Evolutionary conservation across 2,888 invertebrate species (phyloP).

Genomic region (Pheosia gnoma): DNA sequence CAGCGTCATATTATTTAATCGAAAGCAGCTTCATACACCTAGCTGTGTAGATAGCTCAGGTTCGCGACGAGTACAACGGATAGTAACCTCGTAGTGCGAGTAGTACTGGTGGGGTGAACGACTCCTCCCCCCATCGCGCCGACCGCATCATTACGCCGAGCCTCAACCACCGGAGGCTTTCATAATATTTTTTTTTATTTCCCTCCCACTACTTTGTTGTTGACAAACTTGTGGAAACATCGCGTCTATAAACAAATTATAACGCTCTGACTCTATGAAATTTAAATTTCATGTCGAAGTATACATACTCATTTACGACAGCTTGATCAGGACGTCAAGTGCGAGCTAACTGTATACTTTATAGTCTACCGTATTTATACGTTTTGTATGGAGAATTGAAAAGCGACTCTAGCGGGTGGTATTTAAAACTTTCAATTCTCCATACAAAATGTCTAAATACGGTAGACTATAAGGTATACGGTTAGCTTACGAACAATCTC

Average conservation of each 20-base stretch:
- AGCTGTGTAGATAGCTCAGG: conserved; percentile 9
- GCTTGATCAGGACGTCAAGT: too few species aligned
- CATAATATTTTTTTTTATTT: conserved; percentile 40
- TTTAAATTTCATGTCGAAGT: conserved; percentile 13
- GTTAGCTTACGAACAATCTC: too few species aligned
- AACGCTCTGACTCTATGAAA: conserved; percentile 23
- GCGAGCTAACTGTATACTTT: too few species aligned
- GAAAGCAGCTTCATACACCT: neutral
- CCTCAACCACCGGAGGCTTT: conserved; percentile 36
- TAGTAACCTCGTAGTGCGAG: conserved; percentile 31
- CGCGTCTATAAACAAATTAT: conserved; percentile 35
- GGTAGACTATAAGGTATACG: too few species aligned
- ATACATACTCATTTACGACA: neutral
- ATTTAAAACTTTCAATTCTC: too few species aligned
- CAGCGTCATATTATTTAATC: neutral
- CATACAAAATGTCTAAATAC: too few species aligned
- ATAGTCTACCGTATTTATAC: too few species aligned
- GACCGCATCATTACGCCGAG: conserved; percentile 71
- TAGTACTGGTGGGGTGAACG: conserved; percentile 62
- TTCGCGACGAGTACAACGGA: conserved; percentile 25
- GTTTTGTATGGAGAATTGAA: too few species aligned
- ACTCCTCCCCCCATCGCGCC: conserved; percentile 48
- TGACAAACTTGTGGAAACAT: conserved; percentile 40
- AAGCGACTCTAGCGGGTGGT: too few species aligned
- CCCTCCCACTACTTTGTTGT: conserved; percentile 29